Percentiles rank a stretch among this genome's conserved stretches.
phyloP scores from a whole-genome alignment of 2,888 invertebrate genomes.

The Drosophila trichaetosa region DNA sequence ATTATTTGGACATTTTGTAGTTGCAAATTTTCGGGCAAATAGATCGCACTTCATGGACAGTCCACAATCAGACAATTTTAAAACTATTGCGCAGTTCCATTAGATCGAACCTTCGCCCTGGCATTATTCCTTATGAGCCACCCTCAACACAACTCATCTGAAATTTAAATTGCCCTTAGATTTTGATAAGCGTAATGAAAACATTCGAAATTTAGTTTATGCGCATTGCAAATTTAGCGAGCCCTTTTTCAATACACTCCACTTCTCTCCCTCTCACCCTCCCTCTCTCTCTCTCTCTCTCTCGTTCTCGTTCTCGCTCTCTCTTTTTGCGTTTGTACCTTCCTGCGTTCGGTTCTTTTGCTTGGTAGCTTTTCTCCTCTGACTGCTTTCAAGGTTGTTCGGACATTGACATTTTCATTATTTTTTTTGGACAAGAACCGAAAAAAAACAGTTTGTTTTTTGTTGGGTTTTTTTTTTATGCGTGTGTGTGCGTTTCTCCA shows the following conservation, averaged over 20 bases:
- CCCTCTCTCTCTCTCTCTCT: slow-evolving; percentile 16
- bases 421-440: slow-evolving; percentile 68
- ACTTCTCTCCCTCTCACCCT: slow-evolving; percentile 14
- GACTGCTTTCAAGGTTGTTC: slow-evolving; percentile 85
- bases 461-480: slow-evolving; percentile 42
- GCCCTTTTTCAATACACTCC: slow-evolving; percentile 58
- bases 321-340: slow-evolving; percentile 24
- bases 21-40: background rate
- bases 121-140: slow-evolving; percentile 2
- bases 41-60: slow-evolving; percentile 9
- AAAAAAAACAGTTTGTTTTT: slow-evolving; percentile 50
- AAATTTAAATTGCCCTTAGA: slow-evolving; percentile 63
- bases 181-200: slow-evolving; percentile 45
- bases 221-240: slow-evolving; percentile 69
- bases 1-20: background rate
- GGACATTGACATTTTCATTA: slow-evolving; percentile 85
- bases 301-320: slow-evolving; percentile 16
- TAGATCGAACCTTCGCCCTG: slow-evolving; percentile 11
- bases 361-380: slow-evolving; percentile 78
- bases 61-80: slow-evolving; percentile 11
- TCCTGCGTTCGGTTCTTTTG: slow-evolving; percentile 47
- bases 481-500: slow-evolving; percentile 54
- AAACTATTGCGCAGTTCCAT: slow-evolving; percentile 31
- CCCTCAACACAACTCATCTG: slow-evolving; percentile 35
- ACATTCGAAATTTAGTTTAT: slow-evolving; percentile 51